phyloP scores from a whole-genome alignment of 2,888 invertebrate species.

The Choristoneura rosaceana region DNA sequence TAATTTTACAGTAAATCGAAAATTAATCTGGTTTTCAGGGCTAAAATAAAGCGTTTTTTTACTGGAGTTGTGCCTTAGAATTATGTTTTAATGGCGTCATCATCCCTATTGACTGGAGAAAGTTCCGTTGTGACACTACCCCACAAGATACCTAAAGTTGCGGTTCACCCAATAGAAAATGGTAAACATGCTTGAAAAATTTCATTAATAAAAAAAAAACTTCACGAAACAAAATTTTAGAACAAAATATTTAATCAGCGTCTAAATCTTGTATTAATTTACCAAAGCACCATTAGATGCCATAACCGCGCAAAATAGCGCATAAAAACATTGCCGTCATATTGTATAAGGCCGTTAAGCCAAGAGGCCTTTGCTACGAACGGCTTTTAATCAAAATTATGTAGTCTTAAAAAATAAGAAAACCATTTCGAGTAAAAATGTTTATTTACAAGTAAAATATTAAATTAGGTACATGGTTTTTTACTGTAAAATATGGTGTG shows the following conservation, averaged over 20 bases:
- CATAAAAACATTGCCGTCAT: slow-evolving; percentile 10
- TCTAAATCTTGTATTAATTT: slow-evolving; percentile 11
- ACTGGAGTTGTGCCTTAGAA: too few species aligned
- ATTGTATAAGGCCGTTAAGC: slow-evolving; percentile 18
- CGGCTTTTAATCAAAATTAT: slow-evolving; percentile 13
- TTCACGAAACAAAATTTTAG: background rate
- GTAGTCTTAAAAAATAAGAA: slow-evolving; percentile 7
- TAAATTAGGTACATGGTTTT: background rate
- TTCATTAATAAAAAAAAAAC: too few species aligned
- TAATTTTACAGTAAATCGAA: too few species aligned
- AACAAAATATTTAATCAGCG: slow-evolving; percentile 4
- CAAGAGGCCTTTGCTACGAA: background rate
- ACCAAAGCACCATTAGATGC: background rate
- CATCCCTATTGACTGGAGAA: too few species aligned
- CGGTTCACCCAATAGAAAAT: too few species aligned
- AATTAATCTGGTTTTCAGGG: too few species aligned
- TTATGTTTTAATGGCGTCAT: too few species aligned
- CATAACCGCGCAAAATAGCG: slow-evolving; percentile 2
- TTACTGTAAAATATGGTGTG: background rate
- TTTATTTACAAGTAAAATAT: background rate
- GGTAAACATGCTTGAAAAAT: too few species aligned
- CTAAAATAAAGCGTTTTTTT: too few species aligned
- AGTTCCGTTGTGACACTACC: too few species aligned
- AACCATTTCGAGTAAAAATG: background rate
- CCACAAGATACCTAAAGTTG: too few species aligned